Base-by-base conservation (phyloP, 2,113 vertebrate genomes). In the Pardalotus punctatus region DNA sequence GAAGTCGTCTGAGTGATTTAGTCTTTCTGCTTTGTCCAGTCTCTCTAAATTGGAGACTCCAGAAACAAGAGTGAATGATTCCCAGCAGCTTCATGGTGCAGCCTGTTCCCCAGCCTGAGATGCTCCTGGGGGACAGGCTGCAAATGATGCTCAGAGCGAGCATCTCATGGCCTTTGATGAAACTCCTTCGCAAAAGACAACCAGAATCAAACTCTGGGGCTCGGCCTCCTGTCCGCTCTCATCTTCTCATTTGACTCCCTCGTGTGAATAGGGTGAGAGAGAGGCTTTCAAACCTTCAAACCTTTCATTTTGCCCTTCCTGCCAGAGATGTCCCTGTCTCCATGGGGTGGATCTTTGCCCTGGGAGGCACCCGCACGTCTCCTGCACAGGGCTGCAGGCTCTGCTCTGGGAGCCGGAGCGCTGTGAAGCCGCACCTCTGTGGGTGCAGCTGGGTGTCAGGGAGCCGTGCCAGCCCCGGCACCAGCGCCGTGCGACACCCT, bases 281-380 rank as follows among this genome's bases (percentile, higher is more conserved):
- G 56, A 36, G 45, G 13, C 12, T 78, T 74, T 51, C 48, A 66
- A 50, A 6, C 54, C 54, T 23, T 4, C 45, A 5, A 16, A 16
- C 22, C 48, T 24, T 17, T 28, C 2, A 0, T 36, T 88, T 40
- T 42, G 36, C 50, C 18, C 3, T 43, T 14, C 6, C 70, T 6
- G 28, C 4, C 42, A 2, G 5, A 24, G 54, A 18, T 7, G 50
- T 8, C 50, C 40, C 31, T 0, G 0, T 18, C 43, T 45, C 3
- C 0, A 2, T 5, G 65, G 36, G 31, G 31, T 11, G 74, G 65
- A 42, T 87, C 84, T 56, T n/a, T 35, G 84, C 77, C 2, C 48
- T 0, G 6, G 64, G 76, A 86, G 40, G 62, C 31, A 64, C 47
- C 80, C 0, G 1, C 1, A 0, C 0, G 3, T 36, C 86, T 65